A percentile compares a stretch with the other conserved stretches of the same genome.
Conservation (phyloP, 2,888 invertebrate genomes). For the Aquatica leii region DNA sequence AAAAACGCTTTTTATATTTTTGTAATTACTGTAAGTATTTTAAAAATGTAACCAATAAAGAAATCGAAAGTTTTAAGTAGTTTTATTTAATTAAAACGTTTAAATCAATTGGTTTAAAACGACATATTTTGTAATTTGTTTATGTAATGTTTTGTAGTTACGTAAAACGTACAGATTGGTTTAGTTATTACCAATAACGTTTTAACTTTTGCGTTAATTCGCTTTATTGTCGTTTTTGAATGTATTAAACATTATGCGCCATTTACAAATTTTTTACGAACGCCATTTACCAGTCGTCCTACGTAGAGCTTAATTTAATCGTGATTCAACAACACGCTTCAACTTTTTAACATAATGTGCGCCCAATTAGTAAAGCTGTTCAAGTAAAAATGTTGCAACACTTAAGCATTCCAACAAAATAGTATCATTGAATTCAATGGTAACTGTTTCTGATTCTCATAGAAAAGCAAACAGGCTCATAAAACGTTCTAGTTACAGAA, state of each 20-base stretch:
- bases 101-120: too few relatives aligned
- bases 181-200: too few relatives aligned
- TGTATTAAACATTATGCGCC: neutral
- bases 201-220: too few relatives aligned
- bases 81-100: too few relatives aligned
- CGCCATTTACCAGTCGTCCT: neutral
- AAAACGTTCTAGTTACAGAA: constrained; percentile 45
- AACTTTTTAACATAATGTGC: constrained; percentile 22
- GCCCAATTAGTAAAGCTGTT: constrained; percentile 33
- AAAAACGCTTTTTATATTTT: too few relatives aligned
- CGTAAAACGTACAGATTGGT: too few relatives aligned
- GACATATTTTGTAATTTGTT: too few relatives aligned
- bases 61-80: too few relatives aligned
- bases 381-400: constrained; percentile 31
- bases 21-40: too few relatives aligned
- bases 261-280: neutral
- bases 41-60: too few relatives aligned
- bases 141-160: too few relatives aligned
- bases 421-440: constrained; percentile 41
- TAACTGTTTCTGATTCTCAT: constrained; percentile 40
- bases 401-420: constrained; percentile 26
- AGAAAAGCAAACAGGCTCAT: constrained; percentile 41
- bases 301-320: constrained; percentile 16
- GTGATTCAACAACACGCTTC: constrained; percentile 14
- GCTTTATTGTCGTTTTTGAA: too few relatives aligned